Base-by-base conservation (phyloP, 2,888 invertebrate genomes). In the Nasonovia ribisnigri region DNA sequence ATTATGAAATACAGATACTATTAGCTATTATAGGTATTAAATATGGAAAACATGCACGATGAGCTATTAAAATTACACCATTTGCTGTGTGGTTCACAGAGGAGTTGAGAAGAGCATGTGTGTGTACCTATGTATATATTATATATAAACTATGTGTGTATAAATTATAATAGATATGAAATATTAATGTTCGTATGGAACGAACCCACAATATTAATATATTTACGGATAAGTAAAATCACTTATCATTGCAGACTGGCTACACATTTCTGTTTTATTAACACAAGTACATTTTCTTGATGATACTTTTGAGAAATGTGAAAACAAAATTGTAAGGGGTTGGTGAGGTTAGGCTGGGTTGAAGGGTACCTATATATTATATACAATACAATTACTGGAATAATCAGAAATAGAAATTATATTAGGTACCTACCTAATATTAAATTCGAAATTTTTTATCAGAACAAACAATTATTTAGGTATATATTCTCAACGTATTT, bases 21-120 rank as follows among this genome's bases (percentile, higher is more conserved):
- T 87, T 36, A 92, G 67, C 26, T 43, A 84, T 29, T 24, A 86
- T 16, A 84, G 57, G 1, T 86, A 92, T 48, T 26, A 16, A 54
- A 29, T 43, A 54, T 84, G 43, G 20, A 84, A 84, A 24, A 84
- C 57, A 48, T 92, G 57, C 36, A 48, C 46, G 46, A 48, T n/a
- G 26, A 87, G 3, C 48, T 87, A 16, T 86, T 92, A 26, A 91
- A 91, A 91, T 91, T 84, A 91, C 24, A 91, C 57, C 4, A 86
- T 36, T 26, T 43, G 8, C 36, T 6, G 29, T 84, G 10, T 51
- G 4, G 20, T 84, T n/a, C 1, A 90, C 29, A 46, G 13, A 42
- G 26, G 1, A 84, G 54, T 29, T 54, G 29, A 54, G 26, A 84
- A 42, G 84, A 51, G 84, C 51, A 43, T 48, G 5, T 48, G n/a